phyloP scores from a whole-genome alignment of 2,888 invertebrate genomes.

The Eupithecia tripunctaria region DNA sequence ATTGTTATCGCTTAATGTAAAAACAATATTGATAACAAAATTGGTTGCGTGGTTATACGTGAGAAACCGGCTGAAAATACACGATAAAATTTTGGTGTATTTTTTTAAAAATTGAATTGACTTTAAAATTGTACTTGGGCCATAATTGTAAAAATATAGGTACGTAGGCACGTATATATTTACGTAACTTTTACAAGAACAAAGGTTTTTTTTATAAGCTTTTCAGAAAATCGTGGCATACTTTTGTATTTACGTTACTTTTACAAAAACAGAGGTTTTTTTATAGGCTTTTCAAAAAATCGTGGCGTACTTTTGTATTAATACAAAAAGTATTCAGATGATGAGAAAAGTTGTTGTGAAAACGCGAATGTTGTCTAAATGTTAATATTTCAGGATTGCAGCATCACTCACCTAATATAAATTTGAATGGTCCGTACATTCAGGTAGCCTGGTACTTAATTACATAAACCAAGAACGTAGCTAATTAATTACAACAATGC shows the following conservation, averaged over 20 bases:
- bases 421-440: background rate
- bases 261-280: no score
- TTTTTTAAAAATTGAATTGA: background rate
- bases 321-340: background rate
- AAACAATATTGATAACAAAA: conserved; percentile 3
- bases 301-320: no score
- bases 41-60: background rate
- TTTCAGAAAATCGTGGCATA: no score
- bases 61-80: background rate
- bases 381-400: background rate
- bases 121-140: no score
- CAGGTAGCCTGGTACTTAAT: background rate
- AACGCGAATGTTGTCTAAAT: background rate
- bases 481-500: conserved; percentile 17
- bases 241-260: no score
- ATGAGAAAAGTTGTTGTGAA: background rate
- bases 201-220: no score
- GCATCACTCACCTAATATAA: background rate
- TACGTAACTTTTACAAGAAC: background rate
- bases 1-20: conserved; percentile 27
- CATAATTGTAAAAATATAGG: no score
- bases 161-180: background rate
- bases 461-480: background rate
- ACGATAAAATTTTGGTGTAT: background rate
- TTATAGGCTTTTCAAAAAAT: background rate